Conservation (phyloP, 2,113 vertebrate genomes). For the Nerophis ophidion region DNA sequence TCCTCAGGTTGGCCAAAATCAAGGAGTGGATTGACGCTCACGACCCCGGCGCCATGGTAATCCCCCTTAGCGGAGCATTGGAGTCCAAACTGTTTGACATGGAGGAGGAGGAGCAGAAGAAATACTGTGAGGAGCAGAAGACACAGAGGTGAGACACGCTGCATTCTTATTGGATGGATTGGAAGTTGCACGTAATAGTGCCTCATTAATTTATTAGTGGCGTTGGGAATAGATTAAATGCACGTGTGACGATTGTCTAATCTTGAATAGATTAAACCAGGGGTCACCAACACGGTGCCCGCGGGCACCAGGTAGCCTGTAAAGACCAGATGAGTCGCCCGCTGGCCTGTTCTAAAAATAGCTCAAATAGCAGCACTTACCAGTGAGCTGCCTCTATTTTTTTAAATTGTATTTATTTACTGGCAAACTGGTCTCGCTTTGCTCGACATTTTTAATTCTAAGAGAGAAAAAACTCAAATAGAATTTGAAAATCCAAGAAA, state of each 20-base stretch:
- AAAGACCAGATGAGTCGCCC: too few species aligned
- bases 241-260: neutral
- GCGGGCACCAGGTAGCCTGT: too few species aligned
- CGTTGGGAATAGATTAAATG: neutral
- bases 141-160: slow-evolving; percentile 86
- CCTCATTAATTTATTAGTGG: neutral
- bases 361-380: too few species aligned
- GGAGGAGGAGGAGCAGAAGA: slow-evolving; percentile 89
- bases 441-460: too few species aligned
- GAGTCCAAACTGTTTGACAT: slow-evolving; percentile 95
- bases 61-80: slow-evolving; percentile 92
- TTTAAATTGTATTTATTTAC: too few species aligned
- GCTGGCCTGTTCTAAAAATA: too few species aligned
- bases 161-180: neutral
- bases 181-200: neutral
- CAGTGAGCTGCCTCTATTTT: too few species aligned
- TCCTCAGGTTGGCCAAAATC: slow-evolving; percentile 95
- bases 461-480: too few species aligned
- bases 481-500: too few species aligned
- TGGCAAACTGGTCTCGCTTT: too few species aligned
- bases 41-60: slow-evolving; percentile 93
- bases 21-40: slow-evolving; percentile 98
- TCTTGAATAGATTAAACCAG: too few species aligned
- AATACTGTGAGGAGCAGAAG: slow-evolving; percentile 94
- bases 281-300: too few species aligned